Evolutionary conservation across 1,140 invertebrate genomes (phyloP).

Genomic region (Lepidurus apus): DNA sequence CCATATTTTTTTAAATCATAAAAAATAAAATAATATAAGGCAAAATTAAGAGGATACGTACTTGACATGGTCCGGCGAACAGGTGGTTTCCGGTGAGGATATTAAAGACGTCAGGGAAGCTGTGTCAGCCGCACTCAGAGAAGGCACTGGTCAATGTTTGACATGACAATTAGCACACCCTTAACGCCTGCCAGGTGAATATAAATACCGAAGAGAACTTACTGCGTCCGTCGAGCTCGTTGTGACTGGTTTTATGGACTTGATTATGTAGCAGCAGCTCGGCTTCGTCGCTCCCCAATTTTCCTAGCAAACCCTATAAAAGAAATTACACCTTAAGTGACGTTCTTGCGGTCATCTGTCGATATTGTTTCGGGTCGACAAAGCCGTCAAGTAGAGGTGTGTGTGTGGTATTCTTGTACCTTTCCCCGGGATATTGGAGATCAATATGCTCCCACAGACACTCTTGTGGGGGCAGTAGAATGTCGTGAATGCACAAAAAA

Average conservation of each 20-base stretch:
- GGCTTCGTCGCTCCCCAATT: background rate
- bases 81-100: constrained; percentile 33
- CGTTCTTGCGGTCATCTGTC: background rate
- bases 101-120: constrained; percentile 31
- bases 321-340: background rate
- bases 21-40: background rate
- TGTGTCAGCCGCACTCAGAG: constrained; percentile 30
- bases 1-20: too few species aligned
- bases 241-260: constrained; percentile 1
- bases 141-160: constrained; percentile 23
- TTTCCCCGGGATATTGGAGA: background rate
- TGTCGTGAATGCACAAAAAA: background rate
- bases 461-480: background rate
- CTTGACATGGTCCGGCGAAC: constrained; percentile 32
- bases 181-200: background rate
- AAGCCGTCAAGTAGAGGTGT: background rate
- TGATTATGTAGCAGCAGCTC: background rate
- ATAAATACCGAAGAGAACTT: background rate
- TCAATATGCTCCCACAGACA: background rate
- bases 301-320: background rate
- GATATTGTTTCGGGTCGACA: background rate
- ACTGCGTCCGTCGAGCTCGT: constrained; percentile 12
- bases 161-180: background rate
- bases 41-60: background rate
- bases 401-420: background rate